These are phyloP conservation scores for Diaperis boleti DNA, from an alignment of 2,888 invertebrate genomes.

Conservation along the genomic window DNA sequence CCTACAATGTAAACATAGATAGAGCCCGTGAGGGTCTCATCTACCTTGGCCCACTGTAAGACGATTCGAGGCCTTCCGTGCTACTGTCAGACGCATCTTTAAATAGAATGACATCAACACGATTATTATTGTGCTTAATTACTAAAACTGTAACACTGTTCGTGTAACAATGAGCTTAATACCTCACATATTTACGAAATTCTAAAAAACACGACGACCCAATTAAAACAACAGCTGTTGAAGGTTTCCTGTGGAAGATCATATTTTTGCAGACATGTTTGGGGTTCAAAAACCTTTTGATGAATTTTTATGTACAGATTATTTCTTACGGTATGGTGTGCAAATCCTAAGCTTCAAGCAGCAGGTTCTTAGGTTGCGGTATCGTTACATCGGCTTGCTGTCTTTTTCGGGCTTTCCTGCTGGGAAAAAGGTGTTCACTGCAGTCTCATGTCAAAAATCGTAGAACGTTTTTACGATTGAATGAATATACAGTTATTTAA, in stretches of 20 bases:
- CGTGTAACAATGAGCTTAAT: constrained; percentile 14
- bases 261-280: background rate
- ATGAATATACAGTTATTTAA: no score
- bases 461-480: background rate
- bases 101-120: constrained; percentile 16
- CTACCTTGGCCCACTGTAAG: constrained; percentile 41
- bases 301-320: background rate
- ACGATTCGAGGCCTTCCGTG: constrained; percentile 27
- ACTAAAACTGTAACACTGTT: background rate
- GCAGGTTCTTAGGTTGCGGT: constrained; percentile 5
- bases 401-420: constrained; percentile 17
- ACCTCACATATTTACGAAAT: constrained; percentile 24
- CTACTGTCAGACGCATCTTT: constrained; percentile 29
- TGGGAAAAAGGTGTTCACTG: background rate
- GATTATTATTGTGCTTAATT: constrained; percentile 22
- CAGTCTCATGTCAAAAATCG: no score
- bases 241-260: background rate
- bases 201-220: background rate
- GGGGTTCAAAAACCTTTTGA: constrained; percentile 8
- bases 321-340: background rate
- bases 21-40: constrained; percentile 39
- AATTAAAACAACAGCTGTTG: constrained; percentile 13
- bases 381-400: constrained; percentile 2
- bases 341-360: background rate
- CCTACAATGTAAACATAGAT: constrained; percentile 35